These are phyloP conservation scores for Netelia fuscicornis DNA, from an alignment of 2,888 invertebrate species.

Conservation along the genomic window DNA sequence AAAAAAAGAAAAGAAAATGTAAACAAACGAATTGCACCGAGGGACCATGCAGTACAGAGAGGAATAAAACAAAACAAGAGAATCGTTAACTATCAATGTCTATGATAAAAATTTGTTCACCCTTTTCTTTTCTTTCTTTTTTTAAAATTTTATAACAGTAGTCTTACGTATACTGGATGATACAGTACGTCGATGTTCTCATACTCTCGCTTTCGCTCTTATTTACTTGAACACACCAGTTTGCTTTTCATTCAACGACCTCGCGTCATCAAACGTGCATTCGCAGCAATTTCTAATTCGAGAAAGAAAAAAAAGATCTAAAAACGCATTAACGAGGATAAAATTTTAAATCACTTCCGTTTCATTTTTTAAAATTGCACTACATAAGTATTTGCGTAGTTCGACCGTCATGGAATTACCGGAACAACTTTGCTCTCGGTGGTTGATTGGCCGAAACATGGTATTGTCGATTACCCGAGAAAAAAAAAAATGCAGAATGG, in stretches of 20 bases:
- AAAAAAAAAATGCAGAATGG: constrained; percentile 34
- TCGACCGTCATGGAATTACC: constrained; percentile 63
- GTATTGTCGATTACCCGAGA: constrained; percentile 41
- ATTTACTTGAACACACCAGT: constrained; percentile 56
- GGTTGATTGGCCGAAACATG: constrained; percentile 38
- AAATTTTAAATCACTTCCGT: constrained; percentile 61
- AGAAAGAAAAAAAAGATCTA: constrained; percentile 20
- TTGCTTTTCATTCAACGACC: constrained; percentile 35
- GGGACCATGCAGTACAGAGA: constrained; percentile 67
- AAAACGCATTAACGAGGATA: constrained; percentile 65
- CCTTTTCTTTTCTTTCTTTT: constrained; percentile 24
- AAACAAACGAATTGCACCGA: constrained; percentile 75
- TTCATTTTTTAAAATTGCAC: constrained; percentile 65
- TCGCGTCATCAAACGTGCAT: constrained; percentile 53
- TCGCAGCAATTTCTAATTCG: constrained; percentile 45
- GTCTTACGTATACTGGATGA: constrained; percentile 58
- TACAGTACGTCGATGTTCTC: constrained; percentile 49
- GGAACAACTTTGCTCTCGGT: constrained; percentile 20
- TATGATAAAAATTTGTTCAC: constrained; percentile 54
- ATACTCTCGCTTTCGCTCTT: constrained; percentile 44
- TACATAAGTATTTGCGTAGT: constrained; percentile 64
- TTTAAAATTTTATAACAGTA: constrained; percentile 30
- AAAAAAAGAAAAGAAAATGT: constrained; percentile 46
- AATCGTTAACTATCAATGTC: constrained; percentile 53
- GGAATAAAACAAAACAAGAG: constrained; percentile 33